Evolutionary conservation across 1,140 invertebrate species (phyloP).

Genomic region (Bombus vancouverensis): DNA sequence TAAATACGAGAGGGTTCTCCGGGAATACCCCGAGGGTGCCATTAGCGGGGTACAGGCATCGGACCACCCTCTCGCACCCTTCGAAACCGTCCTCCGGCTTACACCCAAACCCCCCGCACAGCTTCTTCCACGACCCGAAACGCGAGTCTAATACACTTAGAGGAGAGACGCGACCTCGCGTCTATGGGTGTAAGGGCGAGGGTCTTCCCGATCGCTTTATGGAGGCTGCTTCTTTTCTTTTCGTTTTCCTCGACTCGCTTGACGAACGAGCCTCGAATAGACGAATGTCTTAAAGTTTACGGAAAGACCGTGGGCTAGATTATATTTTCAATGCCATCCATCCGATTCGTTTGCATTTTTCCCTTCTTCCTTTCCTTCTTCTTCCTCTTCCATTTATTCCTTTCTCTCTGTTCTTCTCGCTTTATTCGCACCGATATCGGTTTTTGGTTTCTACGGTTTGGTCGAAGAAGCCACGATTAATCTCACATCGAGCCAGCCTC

Average conservation of each 20-base stretch:
- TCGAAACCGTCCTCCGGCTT: constrained; percentile 61
- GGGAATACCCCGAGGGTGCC: constrained; percentile 81
- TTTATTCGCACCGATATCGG: constrained; percentile 8
- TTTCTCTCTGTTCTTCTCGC: not conserved
- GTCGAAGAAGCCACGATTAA: constrained; percentile 42
- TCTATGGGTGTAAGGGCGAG: constrained; percentile 63
- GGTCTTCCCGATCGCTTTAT: constrained; percentile 65
- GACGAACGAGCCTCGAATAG: constrained; percentile 52
- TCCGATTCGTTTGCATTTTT: constrained; percentile 29
- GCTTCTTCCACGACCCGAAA: constrained; percentile 68
- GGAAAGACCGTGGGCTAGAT: constrained; percentile 54
- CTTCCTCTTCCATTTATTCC: not conserved
- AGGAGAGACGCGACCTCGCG: constrained; percentile 63
- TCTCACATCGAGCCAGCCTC: constrained; percentile 33
- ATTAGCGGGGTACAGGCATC: constrained; percentile 80
- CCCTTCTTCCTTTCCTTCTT: too few species aligned
- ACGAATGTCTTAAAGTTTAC: constrained; percentile 64
- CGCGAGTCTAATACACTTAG: constrained; percentile 78
- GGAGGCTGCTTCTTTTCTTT: constrained; percentile 56
- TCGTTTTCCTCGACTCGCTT: constrained; percentile 53
- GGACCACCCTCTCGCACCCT: constrained; percentile 67
- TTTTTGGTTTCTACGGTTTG: constrained; percentile 28
- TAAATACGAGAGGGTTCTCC: constrained; percentile 81
- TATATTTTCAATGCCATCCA: constrained; percentile 38
- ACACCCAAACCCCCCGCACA: constrained; percentile 48